These are phyloP conservation scores for Crypturellus undulatus DNA, from an alignment of 2,113 vertebrate genomes.

Conservation along the genomic window DNA sequence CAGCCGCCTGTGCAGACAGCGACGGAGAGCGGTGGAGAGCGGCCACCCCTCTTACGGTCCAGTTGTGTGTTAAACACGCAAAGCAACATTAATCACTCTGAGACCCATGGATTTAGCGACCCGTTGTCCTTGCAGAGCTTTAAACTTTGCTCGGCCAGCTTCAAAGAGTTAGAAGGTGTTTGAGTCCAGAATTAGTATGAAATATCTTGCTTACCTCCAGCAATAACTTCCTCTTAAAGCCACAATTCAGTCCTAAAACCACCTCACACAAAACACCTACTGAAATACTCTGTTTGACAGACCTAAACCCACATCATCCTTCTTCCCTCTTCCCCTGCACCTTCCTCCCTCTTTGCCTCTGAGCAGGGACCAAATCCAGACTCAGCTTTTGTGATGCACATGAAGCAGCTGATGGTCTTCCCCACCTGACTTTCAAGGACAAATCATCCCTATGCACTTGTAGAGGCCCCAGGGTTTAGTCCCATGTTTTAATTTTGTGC, in stretches of 20 bases:
- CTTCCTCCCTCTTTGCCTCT: background rate
- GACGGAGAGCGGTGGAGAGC: fast-evolving
- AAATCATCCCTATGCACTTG: background rate
- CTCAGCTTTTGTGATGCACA: background rate
- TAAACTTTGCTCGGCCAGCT: background rate
- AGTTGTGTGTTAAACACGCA: fast-evolving
- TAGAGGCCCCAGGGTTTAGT: background rate
- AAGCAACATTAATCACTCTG: background rate
- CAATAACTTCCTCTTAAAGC: background rate
- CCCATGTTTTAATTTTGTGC: background rate
- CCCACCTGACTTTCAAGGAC: background rate
- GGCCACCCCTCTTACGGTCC: background rate
- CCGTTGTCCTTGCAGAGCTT: background rate
- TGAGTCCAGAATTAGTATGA: constrained; percentile 27
- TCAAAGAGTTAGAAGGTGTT: background rate
- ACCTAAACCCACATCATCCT: background rate
- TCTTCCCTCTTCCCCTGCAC: background rate
- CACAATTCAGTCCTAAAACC: background rate
- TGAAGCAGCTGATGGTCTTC: background rate
- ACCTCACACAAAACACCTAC: background rate
- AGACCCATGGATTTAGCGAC: background rate
- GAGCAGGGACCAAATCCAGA: background rate
- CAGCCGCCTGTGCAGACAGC: fast-evolving
- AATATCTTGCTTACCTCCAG: background rate
- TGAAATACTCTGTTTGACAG: background rate